A percentile compares a stretch with the other conserved stretches of the same genome.
These are phyloP conservation scores for Sinocyclocheilus grahami DNA, from an alignment of 2,113 vertebrate species.

Conservation along the genomic window DNA sequence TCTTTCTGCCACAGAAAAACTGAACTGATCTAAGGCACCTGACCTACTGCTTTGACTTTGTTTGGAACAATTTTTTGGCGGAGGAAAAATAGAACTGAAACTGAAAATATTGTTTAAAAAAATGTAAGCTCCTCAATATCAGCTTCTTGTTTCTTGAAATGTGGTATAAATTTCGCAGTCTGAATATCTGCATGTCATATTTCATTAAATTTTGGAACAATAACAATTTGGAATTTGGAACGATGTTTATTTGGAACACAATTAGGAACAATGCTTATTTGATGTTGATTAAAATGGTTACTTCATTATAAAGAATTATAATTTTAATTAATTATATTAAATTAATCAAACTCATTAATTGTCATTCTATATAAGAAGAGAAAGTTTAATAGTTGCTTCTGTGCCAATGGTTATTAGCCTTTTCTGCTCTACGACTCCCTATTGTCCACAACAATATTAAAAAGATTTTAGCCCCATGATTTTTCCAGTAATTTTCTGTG, in stretches of 20 bases:
- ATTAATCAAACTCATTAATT: neutral
- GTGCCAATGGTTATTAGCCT: neutral
- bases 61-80: neutral
- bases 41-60: neutral
- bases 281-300: neutral
- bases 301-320: neutral
- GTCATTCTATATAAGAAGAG: neutral
- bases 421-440: neutral
- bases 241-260: neutral
- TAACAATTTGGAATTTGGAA: neutral
- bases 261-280: neutral
- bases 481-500: neutral
- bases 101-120: neutral
- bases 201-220: too few relatives aligned
- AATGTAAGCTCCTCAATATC: neutral
- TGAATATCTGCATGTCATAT: too few relatives aligned
- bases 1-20: slow-evolving; percentile 29
- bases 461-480: neutral
- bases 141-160: neutral
- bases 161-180: neutral
- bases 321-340: neutral
- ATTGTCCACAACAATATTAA: neutral
- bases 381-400: neutral
- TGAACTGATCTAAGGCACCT: neutral
- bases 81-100: neutral